These are phyloP conservation scores for Atopsyche davidsoni DNA, from an alignment of 1,140 invertebrate species.

Conservation along the genomic window DNA sequence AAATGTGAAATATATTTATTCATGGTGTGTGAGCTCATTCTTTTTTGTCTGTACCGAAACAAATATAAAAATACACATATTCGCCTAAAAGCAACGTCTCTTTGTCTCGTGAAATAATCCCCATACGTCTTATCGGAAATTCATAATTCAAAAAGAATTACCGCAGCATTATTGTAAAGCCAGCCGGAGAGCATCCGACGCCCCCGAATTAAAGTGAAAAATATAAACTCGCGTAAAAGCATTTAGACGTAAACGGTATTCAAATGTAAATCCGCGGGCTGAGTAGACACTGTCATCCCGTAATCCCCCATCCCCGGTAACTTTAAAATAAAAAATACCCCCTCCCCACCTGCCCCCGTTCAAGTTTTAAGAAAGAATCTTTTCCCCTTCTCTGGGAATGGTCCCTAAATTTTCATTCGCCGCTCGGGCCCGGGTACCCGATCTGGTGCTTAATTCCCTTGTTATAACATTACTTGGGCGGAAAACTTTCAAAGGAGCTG, in stretches of 20 bases:
- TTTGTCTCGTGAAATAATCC: too few species aligned
- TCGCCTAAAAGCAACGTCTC: too few species aligned
- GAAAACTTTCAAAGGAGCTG: constrained; percentile 23
- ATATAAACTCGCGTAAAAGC: neutral
- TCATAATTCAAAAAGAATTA: too few species aligned
- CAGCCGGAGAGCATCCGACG: neutral
- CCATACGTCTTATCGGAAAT: too few species aligned
- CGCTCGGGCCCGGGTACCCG: constrained; percentile 12
- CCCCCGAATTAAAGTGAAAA: neutral
- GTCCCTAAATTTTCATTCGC: constrained; percentile 28
- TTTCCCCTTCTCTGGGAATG: constrained; percentile 7
- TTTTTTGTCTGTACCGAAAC: too few species aligned
- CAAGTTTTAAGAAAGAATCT: constrained; percentile 30
- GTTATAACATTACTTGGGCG: constrained; percentile 28
- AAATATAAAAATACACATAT: too few species aligned
- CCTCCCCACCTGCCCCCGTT: constrained; percentile 14
- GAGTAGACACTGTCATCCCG: neutral
- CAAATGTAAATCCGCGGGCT: constrained; percentile 5
- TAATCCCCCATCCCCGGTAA: constrained; percentile 4
- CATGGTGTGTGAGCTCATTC: too few species aligned
- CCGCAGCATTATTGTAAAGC: too few species aligned
- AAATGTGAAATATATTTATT: too few species aligned
- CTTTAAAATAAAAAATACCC: constrained; percentile 19
- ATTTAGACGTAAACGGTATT: constrained; percentile 11
- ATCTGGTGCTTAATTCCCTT: constrained; percentile 28